Evolutionary conservation across 2,113 vertebrate species (phyloP).

Genomic region (Leptosomus discolor): DNA sequence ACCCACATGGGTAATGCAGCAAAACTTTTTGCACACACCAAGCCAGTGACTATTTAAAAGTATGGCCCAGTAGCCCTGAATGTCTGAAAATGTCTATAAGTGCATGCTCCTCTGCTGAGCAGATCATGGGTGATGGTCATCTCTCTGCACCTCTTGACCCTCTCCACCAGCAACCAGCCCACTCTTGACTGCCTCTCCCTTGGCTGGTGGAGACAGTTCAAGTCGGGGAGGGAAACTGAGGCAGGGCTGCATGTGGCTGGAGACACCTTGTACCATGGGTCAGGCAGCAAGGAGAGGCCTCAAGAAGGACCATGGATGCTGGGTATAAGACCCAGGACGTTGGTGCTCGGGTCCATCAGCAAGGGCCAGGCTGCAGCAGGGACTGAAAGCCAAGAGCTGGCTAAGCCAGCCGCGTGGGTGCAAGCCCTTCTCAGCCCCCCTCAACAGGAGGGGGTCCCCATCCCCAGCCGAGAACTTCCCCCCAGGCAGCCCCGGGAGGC

Average conservation of each 20-base stretch:
- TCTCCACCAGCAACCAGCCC: background rate
- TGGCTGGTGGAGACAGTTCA: rapidly evolving
- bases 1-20: background rate
- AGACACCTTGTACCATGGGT: background rate
- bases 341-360: background rate
- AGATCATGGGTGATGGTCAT: background rate
- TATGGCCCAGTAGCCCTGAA: background rate
- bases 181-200: background rate
- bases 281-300: background rate
- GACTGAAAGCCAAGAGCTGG: background rate
- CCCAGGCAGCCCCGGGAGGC: rapidly evolving
- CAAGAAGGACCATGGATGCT: background rate
- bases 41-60: background rate
- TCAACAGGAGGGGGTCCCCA: background rate
- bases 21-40: background rate
- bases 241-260: background rate
- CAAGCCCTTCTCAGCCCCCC: background rate
- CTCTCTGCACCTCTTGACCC: background rate
- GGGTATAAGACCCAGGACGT: rapidly evolving
- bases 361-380: background rate
- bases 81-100: background rate
- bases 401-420: background rate
- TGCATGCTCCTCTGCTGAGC: background rate
- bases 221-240: background rate
- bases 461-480: background rate